Evolutionary conservation across 92 coral and sea anemone genomes (phyloP).

Genomic region (Pocillopora grandis): DNA sequence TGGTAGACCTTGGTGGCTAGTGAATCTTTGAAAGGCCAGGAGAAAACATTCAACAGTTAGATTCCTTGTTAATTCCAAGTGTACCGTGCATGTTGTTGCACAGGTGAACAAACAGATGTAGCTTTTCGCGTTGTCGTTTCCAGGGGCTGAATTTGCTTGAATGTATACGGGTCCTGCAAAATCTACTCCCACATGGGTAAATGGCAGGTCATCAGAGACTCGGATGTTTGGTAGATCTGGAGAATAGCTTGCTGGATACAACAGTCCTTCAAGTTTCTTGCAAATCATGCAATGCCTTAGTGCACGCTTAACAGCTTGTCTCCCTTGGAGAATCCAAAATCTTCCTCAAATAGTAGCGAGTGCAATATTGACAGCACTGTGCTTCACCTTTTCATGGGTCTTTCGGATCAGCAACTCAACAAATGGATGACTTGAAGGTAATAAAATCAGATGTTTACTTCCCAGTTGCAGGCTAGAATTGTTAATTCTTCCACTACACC

Average conservation of each 20-base stretch:
- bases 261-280: slow-evolving; percentile 19
- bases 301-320: slow-evolving; percentile 28
- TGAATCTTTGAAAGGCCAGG: slow-evolving; percentile 46
- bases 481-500: slow-evolving; percentile 50
- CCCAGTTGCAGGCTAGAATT: slow-evolving; percentile 32
- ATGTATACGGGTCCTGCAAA: slow-evolving; percentile 6
- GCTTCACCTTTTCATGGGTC: slow-evolving; percentile 6
- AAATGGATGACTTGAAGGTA: slow-evolving; percentile 38
- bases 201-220: slow-evolving; percentile 30
- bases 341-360: slow-evolving; percentile 27
- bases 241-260: neutral
- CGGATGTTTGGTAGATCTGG: slow-evolving; percentile 29
- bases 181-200: slow-evolving; percentile 20
- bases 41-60: slow-evolving; percentile 26
- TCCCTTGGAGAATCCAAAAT: slow-evolving; percentile 41
- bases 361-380: slow-evolving; percentile 18
- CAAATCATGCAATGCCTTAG: slow-evolving; percentile 9
- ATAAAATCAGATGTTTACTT: slow-evolving; percentile 46
- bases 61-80: slow-evolving; percentile 34
- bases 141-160: neutral
- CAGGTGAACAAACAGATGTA: slow-evolving; percentile 52
- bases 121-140: neutral
- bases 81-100: slow-evolving; percentile 50
- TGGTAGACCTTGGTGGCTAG: slow-evolving; percentile 39
- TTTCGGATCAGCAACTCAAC: slow-evolving; percentile 19